Base-by-base conservation (phyloP, 64 coral and sea anemone genomes). In the Anthopleura sola region DNA sequence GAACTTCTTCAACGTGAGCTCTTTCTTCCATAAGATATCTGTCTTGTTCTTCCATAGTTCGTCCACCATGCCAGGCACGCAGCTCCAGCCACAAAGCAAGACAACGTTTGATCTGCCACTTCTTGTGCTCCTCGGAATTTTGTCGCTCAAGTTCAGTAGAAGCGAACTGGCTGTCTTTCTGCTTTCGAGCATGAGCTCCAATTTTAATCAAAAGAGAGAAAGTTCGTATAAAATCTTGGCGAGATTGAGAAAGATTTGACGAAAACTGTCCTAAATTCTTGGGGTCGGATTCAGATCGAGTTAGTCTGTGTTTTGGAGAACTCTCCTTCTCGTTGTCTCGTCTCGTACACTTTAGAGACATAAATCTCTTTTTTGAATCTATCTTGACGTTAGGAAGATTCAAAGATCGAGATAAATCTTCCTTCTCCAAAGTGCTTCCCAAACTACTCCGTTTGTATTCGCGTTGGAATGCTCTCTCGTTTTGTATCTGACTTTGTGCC, bases 21-120 rank as follows among this genome's bases (percentile, higher is more conserved):
- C 97, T 84, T 82, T 71, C 92, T 14, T 78, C 62, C 75, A 99
- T 84, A 29, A 99, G 85, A 32, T 84, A 92, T 6, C 56, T 32
- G 57, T 99, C 97, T 37, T 99, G 97, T 50, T 99, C 92, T 23
- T 81, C 54, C 97, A 99, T 99, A 0, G 87, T 85, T 56, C 86
- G 74, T 29, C 82, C 86, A 18, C 86, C 87, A 50, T 92, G 97
- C 97, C 97, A 99, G 3, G 97, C 97, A 51, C 93, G 93, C 10
- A 99, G 55, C 53, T 99, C 97, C 60, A 99, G 81, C 97, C 97
- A 99, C 38, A 99, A 54, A 18, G 97, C 97, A 80, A 94, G 89
- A 1, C 85, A 86, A 32, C 90, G 76, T 40, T 94, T 92, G 5
- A 99, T 64, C 46, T 99, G 85, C 85, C 85, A 99, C 37, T 89